Percentiles rank a stretch among this genome's conserved stretches.
phyloP scores from a whole-genome alignment of 2,888 invertebrate species.

The Eugnorisma glareosa region DNA sequence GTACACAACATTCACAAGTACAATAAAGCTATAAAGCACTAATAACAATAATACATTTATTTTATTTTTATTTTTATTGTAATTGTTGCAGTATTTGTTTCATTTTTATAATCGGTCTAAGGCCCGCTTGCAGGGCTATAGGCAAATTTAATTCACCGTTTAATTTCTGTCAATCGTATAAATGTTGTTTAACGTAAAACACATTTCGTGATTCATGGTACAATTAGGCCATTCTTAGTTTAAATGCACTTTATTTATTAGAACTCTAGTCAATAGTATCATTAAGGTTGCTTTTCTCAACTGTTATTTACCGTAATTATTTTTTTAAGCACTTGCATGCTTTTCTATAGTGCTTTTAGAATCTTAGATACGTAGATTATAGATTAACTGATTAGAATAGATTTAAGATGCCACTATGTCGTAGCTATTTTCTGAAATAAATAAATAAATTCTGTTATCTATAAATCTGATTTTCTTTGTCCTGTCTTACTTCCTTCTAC shows the following conservation, averaged over 20 bases:
- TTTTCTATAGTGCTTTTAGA: slow-evolving; percentile 11
- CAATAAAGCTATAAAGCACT: too few species aligned
- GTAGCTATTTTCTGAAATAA: too few species aligned
- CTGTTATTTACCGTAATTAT: background rate
- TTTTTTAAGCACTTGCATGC: slow-evolving; percentile 7
- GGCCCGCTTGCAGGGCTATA: background rate
- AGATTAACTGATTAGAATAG: slow-evolving; percentile 5
- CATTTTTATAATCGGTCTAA: background rate
- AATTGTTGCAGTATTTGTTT: background rate
- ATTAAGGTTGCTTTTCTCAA: background rate
- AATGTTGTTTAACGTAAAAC: background rate
- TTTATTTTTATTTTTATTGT: too few species aligned
- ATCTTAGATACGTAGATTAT: slow-evolving; percentile 14
- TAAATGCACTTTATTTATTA: background rate
- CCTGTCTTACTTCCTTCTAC: background rate
- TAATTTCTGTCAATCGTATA: background rate
- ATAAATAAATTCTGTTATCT: slow-evolving; percentile 8
- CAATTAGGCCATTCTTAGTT: background rate
- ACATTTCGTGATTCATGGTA: background rate
- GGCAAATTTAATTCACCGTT: background rate
- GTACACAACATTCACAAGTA: too few species aligned
- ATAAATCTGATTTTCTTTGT: background rate
- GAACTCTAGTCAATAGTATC: background rate
- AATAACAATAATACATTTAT: too few species aligned
- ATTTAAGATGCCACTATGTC: slow-evolving; percentile 1